Conservation (phyloP, 2,888 invertebrate genomes). For the Serripes groenlandicus region DNA sequence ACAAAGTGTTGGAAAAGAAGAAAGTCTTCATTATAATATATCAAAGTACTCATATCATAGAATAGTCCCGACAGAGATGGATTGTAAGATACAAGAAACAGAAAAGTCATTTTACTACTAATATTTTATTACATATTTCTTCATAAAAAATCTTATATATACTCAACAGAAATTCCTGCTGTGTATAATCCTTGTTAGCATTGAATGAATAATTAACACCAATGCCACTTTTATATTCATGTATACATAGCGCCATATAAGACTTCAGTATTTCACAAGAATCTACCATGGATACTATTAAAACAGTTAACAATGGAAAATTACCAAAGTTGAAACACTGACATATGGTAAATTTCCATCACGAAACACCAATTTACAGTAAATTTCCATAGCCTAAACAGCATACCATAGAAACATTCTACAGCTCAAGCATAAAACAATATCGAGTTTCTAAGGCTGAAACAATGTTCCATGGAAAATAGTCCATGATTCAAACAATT, state of each 20-base stretch:
- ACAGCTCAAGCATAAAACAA: conserved; percentile 6
- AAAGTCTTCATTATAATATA: no score
- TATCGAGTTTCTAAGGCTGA: conserved; percentile 9
- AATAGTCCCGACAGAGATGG: no score
- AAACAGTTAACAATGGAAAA: neutral
- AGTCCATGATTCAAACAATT: neutral
- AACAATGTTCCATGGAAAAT: neutral
- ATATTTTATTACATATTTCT: conserved; percentile 71
- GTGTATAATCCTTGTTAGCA: conserved; percentile 59
- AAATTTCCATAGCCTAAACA: neutral
- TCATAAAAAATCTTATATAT: conserved; percentile 71
- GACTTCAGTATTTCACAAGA: conserved; percentile 23
- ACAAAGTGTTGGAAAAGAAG: no score
- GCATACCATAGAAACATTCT: conserved; percentile 7
- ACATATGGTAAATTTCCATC: neutral
- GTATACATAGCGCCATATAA: conserved; percentile 28
- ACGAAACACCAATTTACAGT: conserved; percentile 8
- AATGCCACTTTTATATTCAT: conserved; percentile 47
- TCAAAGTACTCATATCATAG: no score
- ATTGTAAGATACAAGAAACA: neutral
- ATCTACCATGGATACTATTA: conserved; percentile 7
- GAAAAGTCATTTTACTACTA: conserved; percentile 54
- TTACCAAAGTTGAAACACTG: neutral
- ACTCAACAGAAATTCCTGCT: conserved; percentile 61
- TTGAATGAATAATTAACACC: conserved; percentile 52